A percentile compares a stretch with the other conserved stretches of the same genome.
Evolutionary conservation across 2,888 invertebrate genomes (phyloP).

Genomic region (Magallana nippona): DNA sequence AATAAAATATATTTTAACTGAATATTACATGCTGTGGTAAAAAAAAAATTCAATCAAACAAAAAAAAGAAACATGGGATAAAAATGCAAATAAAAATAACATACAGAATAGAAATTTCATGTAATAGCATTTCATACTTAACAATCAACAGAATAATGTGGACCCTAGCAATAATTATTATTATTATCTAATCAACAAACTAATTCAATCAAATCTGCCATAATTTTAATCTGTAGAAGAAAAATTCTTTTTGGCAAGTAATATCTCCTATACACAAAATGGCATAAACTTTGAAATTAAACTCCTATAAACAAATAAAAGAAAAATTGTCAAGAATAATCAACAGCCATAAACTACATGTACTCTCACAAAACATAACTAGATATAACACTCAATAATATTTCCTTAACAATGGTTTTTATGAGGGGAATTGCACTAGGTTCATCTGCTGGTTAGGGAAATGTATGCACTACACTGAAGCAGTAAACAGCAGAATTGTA

Average conservation of each 20-base stretch:
- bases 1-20: too few species aligned
- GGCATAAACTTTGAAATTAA: not conserved
- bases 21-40: too few species aligned
- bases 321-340: not conserved
- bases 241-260: not conserved
- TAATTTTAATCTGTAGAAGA: too few species aligned
- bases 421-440: slow-evolving; percentile 10
- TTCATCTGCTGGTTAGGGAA: not conserved
- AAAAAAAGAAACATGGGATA: not conserved
- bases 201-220: too few species aligned
- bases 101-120: too few species aligned
- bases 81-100: not conserved
- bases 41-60: too few species aligned
- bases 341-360: not conserved
- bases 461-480: not conserved
- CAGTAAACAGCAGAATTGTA: not conserved
- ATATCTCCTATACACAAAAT: not conserved
- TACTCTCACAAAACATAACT: not conserved
- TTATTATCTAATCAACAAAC: too few species aligned
- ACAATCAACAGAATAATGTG: too few species aligned
- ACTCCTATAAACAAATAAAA: not conserved
- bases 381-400: not conserved
- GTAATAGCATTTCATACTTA: too few species aligned
- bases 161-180: too few species aligned
- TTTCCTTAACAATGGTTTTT: not conserved